Evolutionary conservation across 2,113 vertebrate species (phyloP), one percentile per base, ranked within the genome.

Genomic region (Trematocara marginatum): DNA sequence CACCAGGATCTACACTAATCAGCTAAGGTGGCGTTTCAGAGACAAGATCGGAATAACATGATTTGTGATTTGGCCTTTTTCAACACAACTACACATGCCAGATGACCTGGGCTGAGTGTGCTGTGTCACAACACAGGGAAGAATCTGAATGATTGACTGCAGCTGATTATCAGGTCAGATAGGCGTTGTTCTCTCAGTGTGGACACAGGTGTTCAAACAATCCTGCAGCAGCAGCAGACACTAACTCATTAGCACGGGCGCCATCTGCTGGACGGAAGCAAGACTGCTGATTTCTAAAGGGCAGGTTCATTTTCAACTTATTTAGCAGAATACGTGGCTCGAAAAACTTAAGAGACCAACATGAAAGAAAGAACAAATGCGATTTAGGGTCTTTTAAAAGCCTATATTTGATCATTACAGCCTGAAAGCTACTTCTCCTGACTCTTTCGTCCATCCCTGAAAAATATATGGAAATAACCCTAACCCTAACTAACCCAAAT

Each of bases 181-280:
- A 88, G 34, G 81, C 86, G 20, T 15, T 61, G 51, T 49, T 66
- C 86, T 86, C 20, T 3, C 61, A 40, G 12, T 94, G 92, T 94
- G 88, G 89, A 95, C 91, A 90, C 93, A 95, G 93, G 93, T 94
- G 95, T 95, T 92, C 92, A 94, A 95, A 94, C 92, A 94, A 90
- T 89, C 54, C 49, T n/a, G 45, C 34, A 78, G 16, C 26, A 6
- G 9, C 42, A 79, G 79, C 69, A 49, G 57, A 20, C n/a, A 1
- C 4, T 1, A 10, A 35, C 20, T 34, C 51, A 12, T 83, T 34
- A 80, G n/a, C 80, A 85, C 78, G 78, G 35, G 69, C 3, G 91
- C 86, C 91, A 86, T 47, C 95, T 94, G 79, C 80, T 88, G 90
- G 93, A 4, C 59, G 8, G 8, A 53, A 2, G 16, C 23, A 20